Evolutionary conservation across 2,113 vertebrate species (phyloP).

Genomic region (Ailurus styani): DNA sequence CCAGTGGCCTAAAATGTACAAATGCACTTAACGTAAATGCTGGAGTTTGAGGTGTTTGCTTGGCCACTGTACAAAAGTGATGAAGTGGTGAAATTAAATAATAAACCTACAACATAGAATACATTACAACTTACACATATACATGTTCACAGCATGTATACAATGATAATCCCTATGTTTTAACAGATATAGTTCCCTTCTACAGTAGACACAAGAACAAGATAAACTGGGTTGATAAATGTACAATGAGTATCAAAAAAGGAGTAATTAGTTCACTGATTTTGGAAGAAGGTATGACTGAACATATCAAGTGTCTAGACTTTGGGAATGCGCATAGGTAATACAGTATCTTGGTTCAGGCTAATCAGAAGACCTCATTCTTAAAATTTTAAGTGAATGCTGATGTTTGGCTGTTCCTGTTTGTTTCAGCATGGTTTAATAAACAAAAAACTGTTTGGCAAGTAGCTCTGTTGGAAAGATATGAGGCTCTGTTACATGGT

Average conservation of each 20-base stretch:
- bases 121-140: conserved; percentile 84
- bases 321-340: conserved; percentile 40
- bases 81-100: conserved; percentile 81
- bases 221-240: conserved; percentile 53
- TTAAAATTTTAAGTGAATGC: conserved; percentile 64
- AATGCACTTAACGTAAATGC: conserved; percentile 62
- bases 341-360: conserved; percentile 48
- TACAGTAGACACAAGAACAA: conserved; percentile 82
- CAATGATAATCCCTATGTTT: conserved; percentile 73
- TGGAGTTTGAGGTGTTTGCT: conserved; percentile 65
- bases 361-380: conserved; percentile 57
- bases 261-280: background rate
- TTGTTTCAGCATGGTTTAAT: conserved; percentile 63
- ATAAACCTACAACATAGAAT: conserved; percentile 77
- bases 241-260: conserved; percentile 1
- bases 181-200: conserved; percentile 74
- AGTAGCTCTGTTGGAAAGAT: conserved; percentile 75
- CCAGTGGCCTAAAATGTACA: conserved; percentile 77
- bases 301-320: background rate
- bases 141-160: conserved; percentile 84
- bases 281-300: conserved; percentile 12
- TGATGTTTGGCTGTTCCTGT: conserved; percentile 54
- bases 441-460: conserved; percentile 84
- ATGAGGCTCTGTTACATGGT: conserved; percentile 80
- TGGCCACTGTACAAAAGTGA: conserved; percentile 74